These are phyloP conservation scores for Spodoptera picta DNA, from an alignment of 2,888 invertebrate genomes.

Conservation along the genomic window DNA sequence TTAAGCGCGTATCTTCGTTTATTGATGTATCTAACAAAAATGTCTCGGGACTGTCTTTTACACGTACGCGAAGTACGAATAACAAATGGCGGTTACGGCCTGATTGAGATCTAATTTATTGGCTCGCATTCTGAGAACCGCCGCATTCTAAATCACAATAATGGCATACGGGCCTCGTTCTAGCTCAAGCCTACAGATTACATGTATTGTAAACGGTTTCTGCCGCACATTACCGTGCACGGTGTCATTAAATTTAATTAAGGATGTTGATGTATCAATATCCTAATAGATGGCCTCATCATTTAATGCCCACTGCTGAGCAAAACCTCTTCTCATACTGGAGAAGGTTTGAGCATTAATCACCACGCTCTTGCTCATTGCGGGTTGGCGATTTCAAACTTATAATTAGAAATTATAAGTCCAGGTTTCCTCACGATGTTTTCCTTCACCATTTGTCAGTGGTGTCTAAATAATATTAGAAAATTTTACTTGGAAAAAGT, in stretches of 20 bases:
- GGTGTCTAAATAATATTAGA: no score
- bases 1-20: slow-evolving; percentile 18
- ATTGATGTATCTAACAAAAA: slow-evolving; percentile 48
- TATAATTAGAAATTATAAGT: no score
- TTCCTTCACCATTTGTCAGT: no score
- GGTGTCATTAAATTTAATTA: slow-evolving; percentile 64
- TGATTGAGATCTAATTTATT: slow-evolving; percentile 88
- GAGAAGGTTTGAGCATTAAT: no score
- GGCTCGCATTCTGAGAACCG: slow-evolving; percentile 81
- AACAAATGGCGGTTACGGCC: slow-evolving; percentile 81
- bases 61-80: slow-evolving; percentile 69
- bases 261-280: slow-evolving; percentile 39
- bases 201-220: slow-evolving; percentile 69
- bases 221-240: slow-evolving; percentile 60
- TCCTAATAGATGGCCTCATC: slow-evolving; percentile 23
- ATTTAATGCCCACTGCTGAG: no score
- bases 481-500: no score
- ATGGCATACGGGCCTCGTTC: slow-evolving; percentile 77
- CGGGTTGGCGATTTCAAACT: no score
- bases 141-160: slow-evolving; percentile 83
- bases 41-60: slow-evolving; percentile 52
- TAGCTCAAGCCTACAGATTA: slow-evolving; percentile 74
- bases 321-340: no score
- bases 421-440: no score
- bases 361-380: no score